Percentiles rank a stretch among this genome's conserved stretches.
phyloP scores from a whole-genome alignment of 2,113 vertebrate genomes.

The Vidua chalybeata region DNA sequence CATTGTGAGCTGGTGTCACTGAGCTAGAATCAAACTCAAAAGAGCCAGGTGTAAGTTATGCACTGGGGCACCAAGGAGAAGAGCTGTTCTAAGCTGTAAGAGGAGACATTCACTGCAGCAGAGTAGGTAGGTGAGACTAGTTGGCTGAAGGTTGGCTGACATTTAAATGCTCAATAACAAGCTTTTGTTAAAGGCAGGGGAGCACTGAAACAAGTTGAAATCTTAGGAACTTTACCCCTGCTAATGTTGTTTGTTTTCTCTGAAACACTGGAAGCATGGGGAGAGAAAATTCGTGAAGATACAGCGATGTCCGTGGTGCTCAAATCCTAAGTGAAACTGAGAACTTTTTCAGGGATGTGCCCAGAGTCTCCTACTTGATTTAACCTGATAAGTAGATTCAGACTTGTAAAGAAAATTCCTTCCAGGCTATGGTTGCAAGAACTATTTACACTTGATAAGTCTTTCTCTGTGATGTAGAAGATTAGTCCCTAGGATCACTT shows the following conservation, averaged over 20 bases:
- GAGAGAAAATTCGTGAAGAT: neutral
- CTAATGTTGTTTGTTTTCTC: neutral
- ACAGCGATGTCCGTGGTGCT: neutral
- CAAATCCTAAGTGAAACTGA: neutral
- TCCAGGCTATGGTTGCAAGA: neutral
- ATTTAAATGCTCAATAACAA: neutral
- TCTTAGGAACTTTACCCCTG: neutral
- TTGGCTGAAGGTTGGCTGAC: neutral
- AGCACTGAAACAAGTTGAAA: neutral
- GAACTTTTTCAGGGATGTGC: neutral
- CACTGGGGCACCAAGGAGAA: neutral
- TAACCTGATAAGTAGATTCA: neutral
- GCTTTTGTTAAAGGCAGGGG: neutral
- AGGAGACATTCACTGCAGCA: neutral
- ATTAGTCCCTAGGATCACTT: neutral
- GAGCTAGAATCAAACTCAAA: neutral
- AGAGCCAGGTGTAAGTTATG: neutral
- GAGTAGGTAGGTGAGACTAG: neutral
- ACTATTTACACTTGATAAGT: neutral
- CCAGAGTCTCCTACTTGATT: neutral
- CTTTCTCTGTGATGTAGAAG: neutral
- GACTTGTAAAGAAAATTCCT: neutral
- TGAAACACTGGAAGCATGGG: neutral
- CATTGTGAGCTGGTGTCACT: neutral
- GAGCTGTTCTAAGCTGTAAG: neutral